Conservation (phyloP, 2,113 vertebrate species). For the Onychostoma macrolepis region DNA sequence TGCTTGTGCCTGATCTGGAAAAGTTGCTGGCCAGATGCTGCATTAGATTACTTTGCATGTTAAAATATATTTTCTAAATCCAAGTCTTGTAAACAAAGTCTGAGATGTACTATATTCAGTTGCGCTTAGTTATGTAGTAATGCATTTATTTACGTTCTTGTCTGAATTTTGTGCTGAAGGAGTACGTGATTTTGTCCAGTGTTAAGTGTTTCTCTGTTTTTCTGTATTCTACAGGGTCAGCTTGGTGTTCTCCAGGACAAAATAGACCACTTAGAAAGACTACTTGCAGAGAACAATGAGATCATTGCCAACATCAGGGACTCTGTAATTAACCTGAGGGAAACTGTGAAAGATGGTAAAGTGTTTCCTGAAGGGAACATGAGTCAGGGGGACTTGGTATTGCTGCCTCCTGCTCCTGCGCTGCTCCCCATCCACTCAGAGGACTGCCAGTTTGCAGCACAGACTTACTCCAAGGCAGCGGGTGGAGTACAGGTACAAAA, state of each 20-base stretch:
- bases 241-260: slow-evolving; percentile 88
- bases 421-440: slow-evolving; percentile 69
- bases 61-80: neutral
- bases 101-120: neutral
- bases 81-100: neutral
- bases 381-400: slow-evolving; percentile 70
- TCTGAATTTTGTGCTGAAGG: neutral
- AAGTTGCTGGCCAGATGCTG: neutral
- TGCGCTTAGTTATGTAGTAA: neutral
- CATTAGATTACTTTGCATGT: neutral
- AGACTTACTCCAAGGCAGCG: slow-evolving; percentile 59
- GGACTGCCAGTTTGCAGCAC: slow-evolving; percentile 77
- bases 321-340: slow-evolving; percentile 83
- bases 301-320: slow-evolving; percentile 89
- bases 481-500: slow-evolving; percentile 82
- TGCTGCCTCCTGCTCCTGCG: slow-evolving; percentile 59
- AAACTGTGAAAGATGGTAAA: slow-evolving; percentile 78
- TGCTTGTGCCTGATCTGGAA: neutral
- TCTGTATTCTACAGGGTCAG: slow-evolving; percentile 77
- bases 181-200: neutral
- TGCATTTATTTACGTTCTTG: neutral
- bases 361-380: slow-evolving; percentile 74
- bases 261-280: slow-evolving; percentile 88
- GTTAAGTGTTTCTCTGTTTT: neutral
- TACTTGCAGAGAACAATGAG: slow-evolving; percentile 89